These are phyloP conservation scores for Pardosa pseudoannulata DNA, from an alignment of 2,888 invertebrate species.

Conservation along the genomic window DNA sequence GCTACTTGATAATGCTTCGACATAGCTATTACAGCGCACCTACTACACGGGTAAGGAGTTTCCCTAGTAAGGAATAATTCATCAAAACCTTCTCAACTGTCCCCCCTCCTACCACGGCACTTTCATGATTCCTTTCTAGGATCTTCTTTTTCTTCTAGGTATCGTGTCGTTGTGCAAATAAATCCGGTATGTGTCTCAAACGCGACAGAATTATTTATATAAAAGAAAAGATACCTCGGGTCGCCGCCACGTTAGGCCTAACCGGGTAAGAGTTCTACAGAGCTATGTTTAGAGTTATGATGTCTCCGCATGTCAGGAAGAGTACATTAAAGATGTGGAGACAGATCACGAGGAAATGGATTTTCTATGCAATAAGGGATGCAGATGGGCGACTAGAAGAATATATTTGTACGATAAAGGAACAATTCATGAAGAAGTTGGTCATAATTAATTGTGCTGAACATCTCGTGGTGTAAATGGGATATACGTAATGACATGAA, in stretches of 20 bases:
- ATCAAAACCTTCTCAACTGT: slow-evolving; percentile 46
- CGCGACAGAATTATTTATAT: neutral
- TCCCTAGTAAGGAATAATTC: slow-evolving; percentile 57
- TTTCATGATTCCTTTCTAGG: slow-evolving; percentile 30
- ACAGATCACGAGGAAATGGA: neutral
- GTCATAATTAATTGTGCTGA: too few relatives aligned
- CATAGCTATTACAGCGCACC: slow-evolving; percentile 40
- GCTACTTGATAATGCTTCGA: slow-evolving; percentile 42
- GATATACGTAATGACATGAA: too few relatives aligned
- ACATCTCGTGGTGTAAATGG: too few relatives aligned
- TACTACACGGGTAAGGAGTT: slow-evolving; percentile 65
- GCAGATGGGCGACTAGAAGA: neutral
- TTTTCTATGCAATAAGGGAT: neutral
- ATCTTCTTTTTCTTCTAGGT: slow-evolving; percentile 31
- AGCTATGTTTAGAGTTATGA: neutral
- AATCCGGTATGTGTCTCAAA: slow-evolving; percentile 37
- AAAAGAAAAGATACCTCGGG: neutral
- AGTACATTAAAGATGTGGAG: neutral
- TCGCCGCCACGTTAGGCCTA: neutral
- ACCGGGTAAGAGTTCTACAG: neutral
- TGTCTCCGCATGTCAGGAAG: neutral
- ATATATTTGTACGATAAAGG: too few relatives aligned
- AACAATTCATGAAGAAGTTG: too few relatives aligned
- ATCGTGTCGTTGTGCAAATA: slow-evolving; percentile 56
- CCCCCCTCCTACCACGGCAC: slow-evolving; percentile 23